A percentile compares a stretch with the other conserved stretches of the same genome.
phyloP scores from a whole-genome alignment of 1,140 invertebrate species.

The Epicauta chinensis region DNA sequence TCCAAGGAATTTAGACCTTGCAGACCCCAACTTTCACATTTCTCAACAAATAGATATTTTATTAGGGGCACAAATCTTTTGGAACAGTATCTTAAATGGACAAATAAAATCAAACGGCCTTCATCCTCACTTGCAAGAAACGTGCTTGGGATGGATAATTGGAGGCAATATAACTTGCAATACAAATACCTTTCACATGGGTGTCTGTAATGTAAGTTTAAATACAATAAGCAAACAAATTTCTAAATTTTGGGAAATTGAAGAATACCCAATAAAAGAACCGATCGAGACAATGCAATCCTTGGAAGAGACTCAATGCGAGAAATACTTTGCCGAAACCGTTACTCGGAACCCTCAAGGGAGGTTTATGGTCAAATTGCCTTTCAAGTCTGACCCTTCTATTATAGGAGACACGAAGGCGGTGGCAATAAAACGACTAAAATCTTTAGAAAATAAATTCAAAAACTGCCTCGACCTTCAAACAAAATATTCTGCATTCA shows the following conservation, averaged over 20 bases:
- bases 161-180: too few relatives aligned
- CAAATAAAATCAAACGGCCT: too few relatives aligned
- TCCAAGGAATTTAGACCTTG: too few relatives aligned
- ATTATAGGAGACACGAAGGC: conserved; percentile 17
- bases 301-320: conserved; percentile 16
- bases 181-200: too few relatives aligned
- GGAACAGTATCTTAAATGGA: too few relatives aligned
- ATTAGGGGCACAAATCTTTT: too few relatives aligned
- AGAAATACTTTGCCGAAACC: conserved; percentile 20
- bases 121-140: too few relatives aligned
- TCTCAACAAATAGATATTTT: too few relatives aligned
- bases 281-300: conserved; percentile 4
- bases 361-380: conserved; percentile 20
- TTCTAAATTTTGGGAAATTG: conserved; percentile 22
- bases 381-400: conserved; percentile 14
- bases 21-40: too few relatives aligned
- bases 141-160: too few relatives aligned
- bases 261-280: too few relatives aligned
- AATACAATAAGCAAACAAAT: conserved; percentile 7
- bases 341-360: conserved; percentile 7
- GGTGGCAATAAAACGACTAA: conserved; percentile 13
- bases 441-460: conserved; percentile 14
- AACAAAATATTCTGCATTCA: conserved; percentile 13
- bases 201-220: too few relatives aligned
- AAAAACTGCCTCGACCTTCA: conserved; percentile 9